Conservation (phyloP, 2,888 invertebrate genomes). For the Sphinx pinastri region DNA sequence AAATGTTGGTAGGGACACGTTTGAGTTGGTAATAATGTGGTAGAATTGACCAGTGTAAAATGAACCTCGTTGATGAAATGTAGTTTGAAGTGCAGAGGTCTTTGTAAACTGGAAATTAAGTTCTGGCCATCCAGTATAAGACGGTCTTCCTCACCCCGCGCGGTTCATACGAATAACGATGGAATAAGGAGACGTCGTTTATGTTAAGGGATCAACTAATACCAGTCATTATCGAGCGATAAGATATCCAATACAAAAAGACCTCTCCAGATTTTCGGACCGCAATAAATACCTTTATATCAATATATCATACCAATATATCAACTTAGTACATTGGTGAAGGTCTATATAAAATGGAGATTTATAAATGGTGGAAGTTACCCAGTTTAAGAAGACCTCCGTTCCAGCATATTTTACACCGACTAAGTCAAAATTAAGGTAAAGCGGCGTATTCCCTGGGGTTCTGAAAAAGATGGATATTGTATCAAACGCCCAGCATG, state of each 20-base stretch:
- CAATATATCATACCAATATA: no score
- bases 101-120: background rate
- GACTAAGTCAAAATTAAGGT: background rate
- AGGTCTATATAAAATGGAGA: no score
- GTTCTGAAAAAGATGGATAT: no score
- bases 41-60: background rate
- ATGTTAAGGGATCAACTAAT: background rate
- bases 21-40: constrained; percentile 35
- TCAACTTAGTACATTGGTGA: no score
- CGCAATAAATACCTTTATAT: no score
- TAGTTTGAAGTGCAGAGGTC: background rate
- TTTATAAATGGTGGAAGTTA: background rate
- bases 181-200: background rate
- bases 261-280: background rate
- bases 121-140: background rate
- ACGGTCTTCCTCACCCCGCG: background rate
- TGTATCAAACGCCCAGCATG: no score
- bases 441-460: no score
- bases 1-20: constrained; percentile 68
- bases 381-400: background rate
- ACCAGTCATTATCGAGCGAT: background rate
- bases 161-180: background rate
- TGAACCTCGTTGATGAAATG: background rate
- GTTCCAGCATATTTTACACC: background rate
- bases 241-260: background rate